Conservation (phyloP, 2,797 vertebrate genomes). For the Perodicticus potto region DNA sequence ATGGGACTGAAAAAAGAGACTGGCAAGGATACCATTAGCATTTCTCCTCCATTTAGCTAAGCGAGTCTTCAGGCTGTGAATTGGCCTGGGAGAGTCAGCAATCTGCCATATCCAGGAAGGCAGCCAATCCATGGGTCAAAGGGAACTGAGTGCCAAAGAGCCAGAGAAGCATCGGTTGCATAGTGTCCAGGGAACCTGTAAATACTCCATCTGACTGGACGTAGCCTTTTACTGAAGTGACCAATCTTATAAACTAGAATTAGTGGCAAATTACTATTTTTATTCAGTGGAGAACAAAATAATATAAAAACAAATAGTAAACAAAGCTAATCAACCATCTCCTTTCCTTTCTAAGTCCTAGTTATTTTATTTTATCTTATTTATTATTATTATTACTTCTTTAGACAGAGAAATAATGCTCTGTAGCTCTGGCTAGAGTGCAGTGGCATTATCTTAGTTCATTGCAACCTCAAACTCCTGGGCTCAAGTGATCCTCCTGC, state of each 20-base stretch:
- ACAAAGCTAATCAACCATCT: not conserved
- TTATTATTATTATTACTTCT: too few relatives aligned
- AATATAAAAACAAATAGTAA: slow-evolving; percentile 3
- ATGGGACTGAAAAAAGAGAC: not conserved
- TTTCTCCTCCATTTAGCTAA: slow-evolving; percentile 57
- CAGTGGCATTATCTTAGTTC: too few relatives aligned
- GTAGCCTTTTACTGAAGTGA: not conserved
- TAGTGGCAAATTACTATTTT: not conserved
- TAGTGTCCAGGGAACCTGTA: not conserved
- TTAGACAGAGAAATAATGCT: too few relatives aligned
- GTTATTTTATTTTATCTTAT: too few relatives aligned
- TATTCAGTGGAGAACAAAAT: not conserved
- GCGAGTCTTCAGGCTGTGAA: slow-evolving; percentile 50
- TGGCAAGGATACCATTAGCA: slow-evolving; percentile 18
- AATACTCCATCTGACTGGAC: not conserved
- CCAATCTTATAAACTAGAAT: not conserved
- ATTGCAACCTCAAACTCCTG: too few relatives aligned
- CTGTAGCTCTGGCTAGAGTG: too few relatives aligned
- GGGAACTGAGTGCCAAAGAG: not conserved
- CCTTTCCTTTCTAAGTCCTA: not conserved
- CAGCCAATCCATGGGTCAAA: slow-evolving; percentile 36
- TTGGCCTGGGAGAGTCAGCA: slow-evolving; percentile 49
- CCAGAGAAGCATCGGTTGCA: not conserved
- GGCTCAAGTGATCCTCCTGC: too few relatives aligned
- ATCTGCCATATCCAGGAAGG: slow-evolving; percentile 34